Percentiles rank a stretch among this genome's conserved stretches.
These are phyloP conservation scores for Brachionus asplanchnoidis DNA, from an alignment of 1,140 invertebrate genomes.

Conservation along the genomic window DNA sequence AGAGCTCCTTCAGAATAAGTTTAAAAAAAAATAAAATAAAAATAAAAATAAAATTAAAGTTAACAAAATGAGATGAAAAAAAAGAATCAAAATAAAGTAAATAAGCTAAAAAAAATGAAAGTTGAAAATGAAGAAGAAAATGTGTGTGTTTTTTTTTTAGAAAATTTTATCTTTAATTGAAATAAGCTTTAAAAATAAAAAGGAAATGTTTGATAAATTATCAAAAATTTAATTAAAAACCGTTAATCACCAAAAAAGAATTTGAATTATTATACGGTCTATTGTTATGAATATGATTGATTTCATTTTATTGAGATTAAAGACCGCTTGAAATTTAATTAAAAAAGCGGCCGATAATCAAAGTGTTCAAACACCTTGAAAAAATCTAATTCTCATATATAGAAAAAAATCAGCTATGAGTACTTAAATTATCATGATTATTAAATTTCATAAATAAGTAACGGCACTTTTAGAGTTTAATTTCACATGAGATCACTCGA, in stretches of 20 bases:
- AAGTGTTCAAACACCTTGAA: not conserved
- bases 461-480: constrained; percentile 7
- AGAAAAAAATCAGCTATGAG: constrained; percentile 3
- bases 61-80: no score
- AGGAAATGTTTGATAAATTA: no score
- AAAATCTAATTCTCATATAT: not conserved
- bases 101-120: no score
- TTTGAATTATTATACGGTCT: not conserved
- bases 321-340: not conserved
- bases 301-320: constrained; percentile 24
- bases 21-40: no score
- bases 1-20: no score
- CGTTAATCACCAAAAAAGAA: not conserved
- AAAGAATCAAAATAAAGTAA: no score
- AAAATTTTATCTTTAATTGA: no score
- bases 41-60: no score
- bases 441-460: constrained; percentile 13
- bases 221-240: not conserved
- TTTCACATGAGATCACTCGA: not conserved
- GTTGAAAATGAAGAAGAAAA: no score
- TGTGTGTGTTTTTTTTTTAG: no score
- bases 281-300: constrained; percentile 24
- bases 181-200: no score
- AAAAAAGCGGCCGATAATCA: not conserved
- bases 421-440: constrained; percentile 1